Evolutionary conservation across 2,888 invertebrate species (phyloP).

Genomic region (Melanostoma scalare): DNA sequence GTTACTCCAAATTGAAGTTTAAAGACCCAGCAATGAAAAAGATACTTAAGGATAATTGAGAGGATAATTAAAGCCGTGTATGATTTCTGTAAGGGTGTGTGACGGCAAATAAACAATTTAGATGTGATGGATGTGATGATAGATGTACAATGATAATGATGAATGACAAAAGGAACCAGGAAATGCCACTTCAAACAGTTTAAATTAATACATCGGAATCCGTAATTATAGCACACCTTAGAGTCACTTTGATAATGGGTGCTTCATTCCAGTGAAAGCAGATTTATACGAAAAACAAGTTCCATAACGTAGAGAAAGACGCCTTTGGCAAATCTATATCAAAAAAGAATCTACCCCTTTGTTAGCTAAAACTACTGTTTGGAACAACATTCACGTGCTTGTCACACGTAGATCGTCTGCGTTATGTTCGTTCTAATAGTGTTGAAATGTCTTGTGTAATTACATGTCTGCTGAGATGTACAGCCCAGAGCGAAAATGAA

Average conservation of each 20-base stretch:
- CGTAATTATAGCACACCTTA: background rate
- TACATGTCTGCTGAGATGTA: background rate
- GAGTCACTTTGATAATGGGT: background rate
- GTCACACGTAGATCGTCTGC: background rate
- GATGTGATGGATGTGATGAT: constrained; percentile 59
- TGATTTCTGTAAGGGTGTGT: constrained; percentile 8
- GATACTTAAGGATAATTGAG: constrained; percentile 63
- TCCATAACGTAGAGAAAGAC: background rate
- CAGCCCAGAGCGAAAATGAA: too few relatives aligned
- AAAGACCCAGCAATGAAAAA: constrained; percentile 32
- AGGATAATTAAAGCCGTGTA: constrained; percentile 58
- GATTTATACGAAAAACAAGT: too few relatives aligned
- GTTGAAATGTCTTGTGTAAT: constrained; percentile 1
- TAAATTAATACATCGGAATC: constrained; percentile 3
- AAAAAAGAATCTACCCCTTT: background rate
- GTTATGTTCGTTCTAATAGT: background rate
- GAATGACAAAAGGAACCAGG: constrained; percentile 32
- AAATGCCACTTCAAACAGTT: constrained; percentile 7
- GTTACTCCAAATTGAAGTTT: constrained; percentile 55
- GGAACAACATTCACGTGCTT: background rate
- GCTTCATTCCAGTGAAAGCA: background rate
- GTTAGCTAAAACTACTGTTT: background rate
- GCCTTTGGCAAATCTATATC: background rate
- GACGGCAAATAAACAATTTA: constrained; percentile 32
- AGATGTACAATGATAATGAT: constrained; percentile 42